phyloP scores from a whole-genome alignment of 2,797 vertebrate genomes.

The Phoeniculus purpureus region DNA sequence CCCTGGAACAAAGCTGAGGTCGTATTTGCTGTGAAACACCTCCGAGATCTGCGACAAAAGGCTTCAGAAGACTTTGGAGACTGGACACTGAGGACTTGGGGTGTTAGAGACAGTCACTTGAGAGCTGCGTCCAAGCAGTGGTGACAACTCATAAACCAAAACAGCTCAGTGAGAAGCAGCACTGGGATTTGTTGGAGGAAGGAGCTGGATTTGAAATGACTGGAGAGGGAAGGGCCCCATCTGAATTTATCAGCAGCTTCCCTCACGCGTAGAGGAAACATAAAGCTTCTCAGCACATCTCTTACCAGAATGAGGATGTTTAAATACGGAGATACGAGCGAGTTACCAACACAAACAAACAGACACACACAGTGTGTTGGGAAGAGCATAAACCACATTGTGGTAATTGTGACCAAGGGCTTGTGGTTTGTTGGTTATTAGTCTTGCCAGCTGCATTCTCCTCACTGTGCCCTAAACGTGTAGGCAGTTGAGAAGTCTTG shows the following conservation, averaged over 20 bases:
- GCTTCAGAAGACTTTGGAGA: neutral
- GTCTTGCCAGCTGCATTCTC: conserved; percentile 4
- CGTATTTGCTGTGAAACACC: neutral
- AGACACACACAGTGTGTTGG: neutral
- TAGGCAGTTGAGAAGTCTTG: conserved; percentile 41
- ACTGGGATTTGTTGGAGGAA: neutral
- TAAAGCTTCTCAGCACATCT: neutral
- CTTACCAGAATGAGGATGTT: neutral
- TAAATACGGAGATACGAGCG: neutral
- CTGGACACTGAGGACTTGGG: neutral
- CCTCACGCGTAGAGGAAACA: neutral
- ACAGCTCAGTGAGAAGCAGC: neutral
- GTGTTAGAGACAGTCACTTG: neutral
- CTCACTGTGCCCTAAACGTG: neutral
- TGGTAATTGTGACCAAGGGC: conserved; percentile 11
- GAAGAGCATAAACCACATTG: neutral
- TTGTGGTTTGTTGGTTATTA: conserved; percentile 43
- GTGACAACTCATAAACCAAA: neutral
- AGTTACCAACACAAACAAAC: conserved; percentile 5
- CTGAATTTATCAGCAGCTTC: neutral
- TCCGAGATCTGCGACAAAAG: fast-evolving
- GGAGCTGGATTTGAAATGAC: neutral
- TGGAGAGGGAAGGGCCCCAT: neutral
- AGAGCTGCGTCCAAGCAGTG: neutral
- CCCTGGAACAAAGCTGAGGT: neutral